phyloP scores from a whole-genome alignment of 37 sponge, comb jelly and placozoan genomes.

The Crambe crambe region DNA sequence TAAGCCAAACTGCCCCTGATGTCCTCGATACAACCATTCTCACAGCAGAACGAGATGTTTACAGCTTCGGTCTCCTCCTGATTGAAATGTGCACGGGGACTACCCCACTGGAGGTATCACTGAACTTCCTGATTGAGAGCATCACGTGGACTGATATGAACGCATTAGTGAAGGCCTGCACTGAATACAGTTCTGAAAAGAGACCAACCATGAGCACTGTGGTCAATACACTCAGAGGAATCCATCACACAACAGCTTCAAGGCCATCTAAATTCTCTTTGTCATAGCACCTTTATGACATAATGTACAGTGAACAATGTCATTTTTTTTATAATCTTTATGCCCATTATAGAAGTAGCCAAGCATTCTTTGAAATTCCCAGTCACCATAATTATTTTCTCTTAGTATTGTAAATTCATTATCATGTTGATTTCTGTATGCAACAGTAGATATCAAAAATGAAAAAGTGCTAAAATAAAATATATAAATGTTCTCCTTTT shows the following conservation, averaged over 20 bases:
- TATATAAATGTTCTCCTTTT: too few relatives aligned
- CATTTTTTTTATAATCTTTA: too few relatives aligned
- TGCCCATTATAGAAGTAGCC: too few relatives aligned
- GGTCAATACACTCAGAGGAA: neutral
- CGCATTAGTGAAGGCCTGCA: slow-evolving; percentile 11
- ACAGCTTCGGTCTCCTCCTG: slow-evolving; percentile 63
- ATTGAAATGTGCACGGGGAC: slow-evolving; percentile 58
- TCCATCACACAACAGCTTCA: neutral
- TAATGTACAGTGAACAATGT: too few relatives aligned
- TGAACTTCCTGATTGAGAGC: slow-evolving; percentile 52
- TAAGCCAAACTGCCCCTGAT: slow-evolving; percentile 4
- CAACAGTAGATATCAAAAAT: too few relatives aligned
- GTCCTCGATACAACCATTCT: slow-evolving; percentile 8
- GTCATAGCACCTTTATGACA: neutral
- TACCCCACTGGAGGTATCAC: slow-evolving; percentile 32
- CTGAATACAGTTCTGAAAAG: neutral
- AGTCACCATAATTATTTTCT: too few relatives aligned
- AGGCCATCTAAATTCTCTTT: slow-evolving; percentile 4
- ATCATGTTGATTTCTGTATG: too few relatives aligned
- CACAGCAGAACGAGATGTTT: slow-evolving; percentile 48
- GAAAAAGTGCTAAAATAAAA: too few relatives aligned
- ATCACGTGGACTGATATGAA: slow-evolving; percentile 25
- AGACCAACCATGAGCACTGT: slow-evolving; percentile 31
- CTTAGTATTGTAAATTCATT: too few relatives aligned
- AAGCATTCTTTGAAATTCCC: too few relatives aligned